A percentile compares a stretch with the other conserved stretches of the same genome.
These are phyloP conservation scores for Syngnathus rostellatus DNA, from an alignment of 2,797 vertebrate species.

Conservation along the genomic window DNA sequence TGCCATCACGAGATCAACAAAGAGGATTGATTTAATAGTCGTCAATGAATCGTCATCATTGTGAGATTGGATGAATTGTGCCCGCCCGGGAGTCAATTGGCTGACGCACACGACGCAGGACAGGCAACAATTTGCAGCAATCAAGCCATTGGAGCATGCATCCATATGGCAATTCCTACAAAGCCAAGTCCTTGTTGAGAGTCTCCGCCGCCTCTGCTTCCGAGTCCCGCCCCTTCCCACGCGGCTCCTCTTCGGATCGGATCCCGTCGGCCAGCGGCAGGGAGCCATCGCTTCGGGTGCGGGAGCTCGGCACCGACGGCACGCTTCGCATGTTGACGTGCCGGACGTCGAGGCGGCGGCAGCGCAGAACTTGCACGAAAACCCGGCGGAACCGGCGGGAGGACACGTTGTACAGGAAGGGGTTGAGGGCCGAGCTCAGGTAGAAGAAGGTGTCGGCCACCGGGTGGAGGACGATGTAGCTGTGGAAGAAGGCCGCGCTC, in stretches of 20 bases:
- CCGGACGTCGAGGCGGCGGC: slow-evolving; percentile 70
- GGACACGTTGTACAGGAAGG: slow-evolving; percentile 89
- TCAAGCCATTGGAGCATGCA: too few relatives aligned
- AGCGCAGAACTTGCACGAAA: slow-evolving; percentile 83
- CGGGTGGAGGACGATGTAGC: slow-evolving; percentile 76
- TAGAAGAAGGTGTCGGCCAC: slow-evolving; percentile 89
- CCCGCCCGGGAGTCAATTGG: too few relatives aligned
- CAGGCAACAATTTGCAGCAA: too few relatives aligned
- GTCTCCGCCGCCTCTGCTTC: slow-evolving; percentile 5
- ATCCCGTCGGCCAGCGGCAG: slow-evolving; percentile 41
- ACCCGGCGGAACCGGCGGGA: slow-evolving; percentile 85
- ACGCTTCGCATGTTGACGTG: slow-evolving; percentile 75
- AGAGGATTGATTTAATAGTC: neutral
- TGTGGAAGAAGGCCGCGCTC: slow-evolving; percentile 72
- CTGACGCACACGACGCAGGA: too few relatives aligned
- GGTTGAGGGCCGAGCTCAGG: slow-evolving; percentile 92
- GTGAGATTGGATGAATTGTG: too few relatives aligned
- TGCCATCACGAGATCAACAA: neutral
- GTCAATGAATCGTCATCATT: neutral
- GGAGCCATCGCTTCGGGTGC: slow-evolving; percentile 40
- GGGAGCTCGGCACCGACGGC: slow-evolving; percentile 20
- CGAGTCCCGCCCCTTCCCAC: slow-evolving; percentile 28
- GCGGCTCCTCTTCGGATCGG: neutral
- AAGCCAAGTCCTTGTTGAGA: neutral
- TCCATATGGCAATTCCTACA: too few relatives aligned